Percentiles rank a stretch among this genome's conserved stretches.
Evolutionary conservation across 2,888 invertebrate genomes (phyloP).

Genomic region (Malthinus seriepunctatus): DNA sequence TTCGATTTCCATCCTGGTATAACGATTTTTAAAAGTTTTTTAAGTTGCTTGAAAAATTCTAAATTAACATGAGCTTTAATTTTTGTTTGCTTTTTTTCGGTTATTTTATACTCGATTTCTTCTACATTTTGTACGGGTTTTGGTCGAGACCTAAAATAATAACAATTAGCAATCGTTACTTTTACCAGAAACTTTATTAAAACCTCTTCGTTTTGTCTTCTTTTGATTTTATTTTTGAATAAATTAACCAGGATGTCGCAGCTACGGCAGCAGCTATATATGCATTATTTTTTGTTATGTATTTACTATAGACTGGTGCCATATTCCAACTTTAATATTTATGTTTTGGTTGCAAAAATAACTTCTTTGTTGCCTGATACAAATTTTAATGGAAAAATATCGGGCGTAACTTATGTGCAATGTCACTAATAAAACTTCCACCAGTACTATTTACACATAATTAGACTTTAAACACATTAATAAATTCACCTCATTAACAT

Average conservation of each 20-base stretch:
- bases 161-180: background rate
- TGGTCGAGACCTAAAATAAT: background rate
- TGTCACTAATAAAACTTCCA: too few species aligned
- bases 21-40: conserved; percentile 70
- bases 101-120: conserved; percentile 79
- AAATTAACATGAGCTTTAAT: conserved; percentile 77
- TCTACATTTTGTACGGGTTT: conserved; percentile 57
- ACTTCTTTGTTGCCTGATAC: too few species aligned
- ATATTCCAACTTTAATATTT: conserved; percentile 50
- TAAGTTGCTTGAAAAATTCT: conserved; percentile 72
- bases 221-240: conserved; percentile 55
- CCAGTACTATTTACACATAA: too few species aligned
- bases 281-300: conserved; percentile 68
- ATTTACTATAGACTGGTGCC: conserved; percentile 79
- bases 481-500: too few species aligned
- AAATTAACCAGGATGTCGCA: conserved; percentile 62
- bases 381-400: too few species aligned
- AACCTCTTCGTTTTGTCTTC: conserved; percentile 37
- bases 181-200: background rate
- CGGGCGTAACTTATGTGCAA: too few species aligned
- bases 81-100: conserved; percentile 64
- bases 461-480: too few species aligned
- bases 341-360: too few species aligned
- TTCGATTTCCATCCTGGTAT: conserved; percentile 78
- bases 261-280: conserved; percentile 67